Base-by-base conservation (phyloP, 2,113 vertebrate species). In the Ciconia maguari region DNA sequence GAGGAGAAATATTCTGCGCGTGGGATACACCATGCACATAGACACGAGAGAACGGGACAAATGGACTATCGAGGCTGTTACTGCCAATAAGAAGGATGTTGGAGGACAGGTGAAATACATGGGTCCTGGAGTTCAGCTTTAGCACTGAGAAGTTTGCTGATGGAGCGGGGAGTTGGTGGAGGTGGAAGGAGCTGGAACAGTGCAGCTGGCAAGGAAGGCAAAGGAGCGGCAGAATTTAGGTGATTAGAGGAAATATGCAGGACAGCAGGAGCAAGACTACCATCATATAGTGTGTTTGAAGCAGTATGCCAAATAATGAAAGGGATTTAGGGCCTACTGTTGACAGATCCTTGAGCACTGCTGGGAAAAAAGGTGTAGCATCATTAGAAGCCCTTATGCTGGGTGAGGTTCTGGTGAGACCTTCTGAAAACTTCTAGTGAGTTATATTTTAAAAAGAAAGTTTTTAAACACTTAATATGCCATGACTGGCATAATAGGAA, bases 401-500 rank as follows among this genome's bases (percentile, higher is more conserved):
- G 70, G 41, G n/a, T 77, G 58, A 86, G 58, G 60, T 80, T 88
- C 44, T 86, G 58, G 55, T 49, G 32, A 83, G 78, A 87, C 34
- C 70, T 89, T 61, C 79, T 89, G 87, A 92, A 92, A 94, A 88
- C 58, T 95, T 95, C 20, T 52, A 64, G 51, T n/a, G 61, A 90
- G 72, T 77, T 87, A 32, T 19, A 70, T 74, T 78, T 93, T 94
- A 29, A 57, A 94, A 87, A 84, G 34, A 71, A 95, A 88, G 62
- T 85, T 85, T 94, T 94, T 66, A 87, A 94, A 61, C 29, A 48
- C 58, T 93, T 94, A 89, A 85, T 95, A 85, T 95, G 91, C 84
- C 49, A 27, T 64, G 41, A 72, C 48, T 95, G 81, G 70, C 78
- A 72, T 52, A 94, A 89, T 85, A 88, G 87, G 91, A 83, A 62